Conservation (phyloP, 1,140 invertebrate species). For the Pinna nobilis region DNA sequence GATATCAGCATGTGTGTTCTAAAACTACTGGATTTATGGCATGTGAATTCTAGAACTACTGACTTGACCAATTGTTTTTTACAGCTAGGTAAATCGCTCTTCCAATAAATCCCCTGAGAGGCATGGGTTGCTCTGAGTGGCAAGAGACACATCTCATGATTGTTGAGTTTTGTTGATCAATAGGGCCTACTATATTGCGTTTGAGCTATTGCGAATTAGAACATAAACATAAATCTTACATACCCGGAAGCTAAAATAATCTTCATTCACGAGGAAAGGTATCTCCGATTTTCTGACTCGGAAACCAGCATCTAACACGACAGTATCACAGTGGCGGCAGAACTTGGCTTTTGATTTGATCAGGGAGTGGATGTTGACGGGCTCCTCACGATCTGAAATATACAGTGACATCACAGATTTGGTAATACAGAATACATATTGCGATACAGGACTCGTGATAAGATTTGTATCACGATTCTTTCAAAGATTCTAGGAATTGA, state of each 20-base stretch:
- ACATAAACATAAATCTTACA: not conserved
- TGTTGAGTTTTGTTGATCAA: no score
- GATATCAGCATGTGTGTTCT: no score
- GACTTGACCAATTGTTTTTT: no score
- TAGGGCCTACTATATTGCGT: no score
- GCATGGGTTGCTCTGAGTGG: no score
- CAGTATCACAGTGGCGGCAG: conserved; percentile 93
- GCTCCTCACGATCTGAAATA: conserved; percentile 77
- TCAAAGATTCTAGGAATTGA: no score
- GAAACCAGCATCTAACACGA: conserved; percentile 85
- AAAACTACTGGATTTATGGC: no score
- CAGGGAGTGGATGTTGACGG: conserved; percentile 89
- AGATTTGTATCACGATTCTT: not conserved
- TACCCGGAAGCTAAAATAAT: conserved; percentile 66
- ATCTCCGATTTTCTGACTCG: conserved; percentile 88
- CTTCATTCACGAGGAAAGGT: conserved; percentile 75
- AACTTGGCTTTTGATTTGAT: conserved; percentile 90
- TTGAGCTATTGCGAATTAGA: no score
- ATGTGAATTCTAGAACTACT: no score
- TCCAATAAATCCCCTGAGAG: no score
- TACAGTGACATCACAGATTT: conserved; percentile 4
- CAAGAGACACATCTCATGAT: no score
- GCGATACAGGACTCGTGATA: not conserved
- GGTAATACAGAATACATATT: not conserved
- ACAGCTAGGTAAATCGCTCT: no score